phyloP scores from a whole-genome alignment of 2,113 vertebrate genomes.

The Gobius niger region DNA sequence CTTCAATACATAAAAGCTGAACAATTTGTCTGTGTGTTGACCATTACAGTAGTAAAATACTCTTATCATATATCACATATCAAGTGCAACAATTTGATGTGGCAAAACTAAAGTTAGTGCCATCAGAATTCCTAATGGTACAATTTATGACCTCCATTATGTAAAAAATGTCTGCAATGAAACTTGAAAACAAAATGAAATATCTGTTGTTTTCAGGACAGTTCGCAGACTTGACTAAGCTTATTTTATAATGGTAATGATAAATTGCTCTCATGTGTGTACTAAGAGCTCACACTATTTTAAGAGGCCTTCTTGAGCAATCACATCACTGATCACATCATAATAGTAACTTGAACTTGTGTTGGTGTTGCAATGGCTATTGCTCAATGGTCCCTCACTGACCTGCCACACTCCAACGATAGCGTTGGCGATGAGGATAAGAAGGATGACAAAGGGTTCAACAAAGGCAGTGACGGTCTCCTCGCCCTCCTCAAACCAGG shows the following conservation, averaged over 20 bases:
- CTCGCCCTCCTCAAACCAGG: conserved; percentile 94
- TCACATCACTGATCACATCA: conserved; percentile 1
- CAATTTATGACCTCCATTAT: too few relatives aligned
- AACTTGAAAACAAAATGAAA: background rate
- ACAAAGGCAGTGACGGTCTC: conserved; percentile 92
- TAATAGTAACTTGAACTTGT: conserved; percentile 46
- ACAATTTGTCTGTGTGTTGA: background rate
- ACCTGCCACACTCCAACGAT: conserved; percentile 94
- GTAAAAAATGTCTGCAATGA: background rate
- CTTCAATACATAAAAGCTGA: background rate
- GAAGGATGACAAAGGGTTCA: conserved; percentile 90
- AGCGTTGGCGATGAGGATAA: conserved; percentile 91
- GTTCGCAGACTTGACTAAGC: background rate
- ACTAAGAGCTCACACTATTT: conserved; percentile 31
- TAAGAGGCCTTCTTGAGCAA: conserved; percentile 25
- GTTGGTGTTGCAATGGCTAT: conserved; percentile 34
- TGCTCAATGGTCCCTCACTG: conserved; percentile 50
- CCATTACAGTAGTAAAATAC: background rate
- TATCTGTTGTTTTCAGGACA: background rate
- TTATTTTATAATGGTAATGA: background rate
- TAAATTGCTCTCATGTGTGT: background rate
- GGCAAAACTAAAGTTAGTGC: too few relatives aligned
- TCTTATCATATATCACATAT: background rate
- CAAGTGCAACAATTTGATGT: background rate
- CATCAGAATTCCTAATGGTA: conserved; percentile 13